Evolutionary conservation across 2,888 invertebrate genomes (phyloP).

Genomic region (Lapara coniferarum): DNA sequence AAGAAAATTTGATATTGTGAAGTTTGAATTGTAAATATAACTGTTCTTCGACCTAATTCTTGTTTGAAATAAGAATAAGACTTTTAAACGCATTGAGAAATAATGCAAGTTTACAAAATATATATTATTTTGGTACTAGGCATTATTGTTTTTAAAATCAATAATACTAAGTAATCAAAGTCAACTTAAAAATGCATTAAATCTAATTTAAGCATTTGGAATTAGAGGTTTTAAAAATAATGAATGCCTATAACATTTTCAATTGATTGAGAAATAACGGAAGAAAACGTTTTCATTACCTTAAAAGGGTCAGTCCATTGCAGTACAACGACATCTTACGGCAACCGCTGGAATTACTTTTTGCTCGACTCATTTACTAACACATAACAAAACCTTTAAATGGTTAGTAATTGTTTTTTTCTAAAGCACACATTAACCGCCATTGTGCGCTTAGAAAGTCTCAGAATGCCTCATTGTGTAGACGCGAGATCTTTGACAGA

Average conservation of each 20-base stretch:
- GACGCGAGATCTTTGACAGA: slow-evolving; percentile 26
- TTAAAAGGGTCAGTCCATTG: not conserved
- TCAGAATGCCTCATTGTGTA: slow-evolving; percentile 36
- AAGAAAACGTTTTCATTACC: not conserved
- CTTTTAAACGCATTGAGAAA: not conserved
- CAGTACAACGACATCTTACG: not conserved
- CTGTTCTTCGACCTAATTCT: slow-evolving; percentile 10
- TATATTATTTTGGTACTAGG: too few species aligned
- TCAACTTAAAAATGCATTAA: too few species aligned
- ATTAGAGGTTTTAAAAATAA: too few species aligned
- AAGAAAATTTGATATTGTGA: not conserved
- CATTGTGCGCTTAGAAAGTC: slow-evolving; percentile 45
- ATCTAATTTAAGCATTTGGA: too few species aligned
- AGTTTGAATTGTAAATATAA: not conserved
- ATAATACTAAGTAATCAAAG: too few species aligned
- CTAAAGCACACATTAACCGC: slow-evolving; percentile 19
- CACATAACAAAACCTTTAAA: slow-evolving; percentile 11
- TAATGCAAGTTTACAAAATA: too few species aligned
- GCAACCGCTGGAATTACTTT: not conserved
- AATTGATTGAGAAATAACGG: too few species aligned
- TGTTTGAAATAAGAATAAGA: not conserved
- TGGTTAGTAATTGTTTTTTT: slow-evolving; percentile 18
- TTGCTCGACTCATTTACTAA: not conserved
- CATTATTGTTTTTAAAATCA: too few species aligned
- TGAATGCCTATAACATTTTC: too few species aligned